Evolutionary conservation across 2,888 invertebrate species (phyloP).

Genomic region (Eledona agricola): DNA sequence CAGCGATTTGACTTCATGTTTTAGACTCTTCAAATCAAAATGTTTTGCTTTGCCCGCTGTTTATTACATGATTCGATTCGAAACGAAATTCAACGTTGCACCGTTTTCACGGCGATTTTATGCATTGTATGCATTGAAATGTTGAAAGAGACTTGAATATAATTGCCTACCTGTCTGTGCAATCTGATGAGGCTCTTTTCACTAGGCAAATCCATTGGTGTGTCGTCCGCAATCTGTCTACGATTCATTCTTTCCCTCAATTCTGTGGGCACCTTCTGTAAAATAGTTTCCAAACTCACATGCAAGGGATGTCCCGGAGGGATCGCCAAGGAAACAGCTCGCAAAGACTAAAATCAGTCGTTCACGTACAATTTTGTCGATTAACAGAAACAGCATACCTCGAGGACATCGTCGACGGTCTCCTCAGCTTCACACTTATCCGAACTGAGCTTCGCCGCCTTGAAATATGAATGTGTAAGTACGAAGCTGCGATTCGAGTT

Average conservation of each 20-base stretch:
- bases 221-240: slow-evolving; percentile 67
- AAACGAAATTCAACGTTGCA: no score
- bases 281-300: slow-evolving; percentile 85
- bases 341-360: slow-evolving; percentile 73
- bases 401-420: slow-evolving; percentile 92
- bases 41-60: no score
- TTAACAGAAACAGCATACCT: slow-evolving; percentile 66
- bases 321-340: slow-evolving; percentile 81
- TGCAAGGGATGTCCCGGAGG: slow-evolving; percentile 79
- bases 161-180: slow-evolving; percentile 85
- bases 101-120: no score
- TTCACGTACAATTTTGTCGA: slow-evolving; percentile 7
- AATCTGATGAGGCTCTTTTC: slow-evolving; percentile 88
- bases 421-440: slow-evolving; percentile 98
- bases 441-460: slow-evolving; percentile 90
- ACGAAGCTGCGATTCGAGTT: slow-evolving; percentile 86
- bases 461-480: slow-evolving; percentile 88
- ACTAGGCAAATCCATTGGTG: slow-evolving; percentile 74
- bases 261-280: slow-evolving; percentile 85
- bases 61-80: no score
- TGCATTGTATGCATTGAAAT: no score
- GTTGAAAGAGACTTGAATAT: no score
- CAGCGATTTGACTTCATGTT: no score
- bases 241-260: slow-evolving; percentile 78
- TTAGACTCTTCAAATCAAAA: no score